These are phyloP conservation scores for Ia io DNA, from an alignment of 2,113 vertebrate genomes.

Conservation along the genomic window DNA sequence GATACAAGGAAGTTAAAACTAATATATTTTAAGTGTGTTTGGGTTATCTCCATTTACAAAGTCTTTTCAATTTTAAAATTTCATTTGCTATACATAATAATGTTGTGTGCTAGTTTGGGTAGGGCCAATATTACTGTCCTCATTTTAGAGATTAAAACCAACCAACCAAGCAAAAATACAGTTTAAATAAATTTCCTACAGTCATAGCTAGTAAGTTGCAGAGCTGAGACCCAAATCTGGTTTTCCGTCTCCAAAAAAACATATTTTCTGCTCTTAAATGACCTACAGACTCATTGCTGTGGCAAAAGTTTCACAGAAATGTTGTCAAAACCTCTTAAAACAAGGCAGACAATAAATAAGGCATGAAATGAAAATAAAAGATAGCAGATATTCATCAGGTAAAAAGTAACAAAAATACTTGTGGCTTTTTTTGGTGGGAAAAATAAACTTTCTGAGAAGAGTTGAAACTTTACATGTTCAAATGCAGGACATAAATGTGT, in stretches of 20 bases:
- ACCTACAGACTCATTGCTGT: neutral
- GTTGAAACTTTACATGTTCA: neutral
- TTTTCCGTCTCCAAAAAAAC: neutral
- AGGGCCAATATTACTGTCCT: neutral
- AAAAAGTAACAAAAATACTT: neutral
- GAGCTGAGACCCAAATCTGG: neutral
- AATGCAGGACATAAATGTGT: neutral
- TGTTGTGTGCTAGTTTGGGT: neutral
- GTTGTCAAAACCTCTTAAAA: neutral
- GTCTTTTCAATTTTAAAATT: neutral
- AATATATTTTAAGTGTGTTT: neutral
- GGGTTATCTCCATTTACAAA: neutral
- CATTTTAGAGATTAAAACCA: neutral
- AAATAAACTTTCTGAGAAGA: neutral
- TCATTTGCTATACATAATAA: neutral
- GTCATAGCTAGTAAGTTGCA: neutral
- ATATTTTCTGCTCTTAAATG: neutral
- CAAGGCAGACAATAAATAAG: neutral
- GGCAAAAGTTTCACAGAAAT: neutral
- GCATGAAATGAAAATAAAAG: neutral
- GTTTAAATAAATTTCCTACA: neutral
- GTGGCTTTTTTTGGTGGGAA: neutral
- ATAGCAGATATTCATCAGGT: neutral
- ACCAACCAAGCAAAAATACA: neutral
- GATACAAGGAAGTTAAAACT: neutral